A percentile compares a stretch with the other conserved stretches of the same genome.
Conservation (phyloP, 2,888 invertebrate genomes). For the Escarpia spicata region DNA sequence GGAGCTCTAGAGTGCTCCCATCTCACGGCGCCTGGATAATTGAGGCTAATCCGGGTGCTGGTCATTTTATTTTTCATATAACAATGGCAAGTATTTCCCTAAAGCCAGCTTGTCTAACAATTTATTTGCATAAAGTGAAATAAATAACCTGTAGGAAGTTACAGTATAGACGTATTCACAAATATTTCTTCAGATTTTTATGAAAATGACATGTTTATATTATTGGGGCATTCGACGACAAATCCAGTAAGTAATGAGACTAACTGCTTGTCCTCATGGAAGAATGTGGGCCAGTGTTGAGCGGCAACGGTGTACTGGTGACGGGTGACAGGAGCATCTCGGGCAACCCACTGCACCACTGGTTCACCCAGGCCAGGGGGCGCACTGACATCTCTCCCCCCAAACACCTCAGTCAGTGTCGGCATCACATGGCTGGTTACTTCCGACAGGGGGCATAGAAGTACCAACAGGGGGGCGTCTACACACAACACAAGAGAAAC, state of each 20-base stretch:
- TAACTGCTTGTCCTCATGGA: conserved; percentile 63
- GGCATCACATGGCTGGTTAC: neutral
- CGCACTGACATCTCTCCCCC: neutral
- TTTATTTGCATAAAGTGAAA: too few species aligned
- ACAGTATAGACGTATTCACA: too few species aligned
- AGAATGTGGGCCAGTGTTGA: conserved; percentile 60
- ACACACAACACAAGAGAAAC: neutral
- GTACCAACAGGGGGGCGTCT: conserved; percentile 8
- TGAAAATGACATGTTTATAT: too few species aligned
- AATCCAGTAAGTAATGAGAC: conserved; percentile 1
- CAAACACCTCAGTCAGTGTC: neutral
- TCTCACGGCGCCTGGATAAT: too few species aligned
- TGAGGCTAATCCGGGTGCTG: too few species aligned
- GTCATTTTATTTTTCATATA: too few species aligned
- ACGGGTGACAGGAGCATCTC: conserved; percentile 52
- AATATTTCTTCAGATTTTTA: too few species aligned
- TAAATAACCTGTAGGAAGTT: too few species aligned
- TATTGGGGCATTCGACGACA: too few species aligned
- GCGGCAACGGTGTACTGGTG: conserved; percentile 53
- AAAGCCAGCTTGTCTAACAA: too few species aligned
- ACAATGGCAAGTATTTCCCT: too few species aligned
- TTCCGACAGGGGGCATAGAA: neutral
- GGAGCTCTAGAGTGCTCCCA: too few species aligned
- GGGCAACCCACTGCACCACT: conserved; percentile 51
- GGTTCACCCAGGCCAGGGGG: conserved; percentile 44